Evolutionary conservation across 2,797 vertebrate species (phyloP).

Genomic region (Euthynnus affinis): DNA sequence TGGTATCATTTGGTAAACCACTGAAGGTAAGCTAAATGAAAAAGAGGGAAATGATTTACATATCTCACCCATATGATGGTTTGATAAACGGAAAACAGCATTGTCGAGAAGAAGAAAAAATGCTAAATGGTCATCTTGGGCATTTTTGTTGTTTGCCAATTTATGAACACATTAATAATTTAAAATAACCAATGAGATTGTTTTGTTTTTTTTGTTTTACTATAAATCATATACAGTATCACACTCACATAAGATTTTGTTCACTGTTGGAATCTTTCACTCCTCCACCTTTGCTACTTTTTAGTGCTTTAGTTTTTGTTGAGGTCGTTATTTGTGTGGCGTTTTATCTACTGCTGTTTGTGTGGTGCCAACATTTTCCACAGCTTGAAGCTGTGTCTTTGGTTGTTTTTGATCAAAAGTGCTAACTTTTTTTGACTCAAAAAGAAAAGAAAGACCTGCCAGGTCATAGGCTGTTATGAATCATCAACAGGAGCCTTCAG

Average conservation of each 20-base stretch:
- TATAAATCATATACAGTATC: background rate
- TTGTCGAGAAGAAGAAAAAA: background rate
- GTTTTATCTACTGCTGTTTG: background rate
- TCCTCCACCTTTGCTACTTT: slow-evolving; percentile 9
- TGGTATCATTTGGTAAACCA: slow-evolving; percentile 89
- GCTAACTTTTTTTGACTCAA: slow-evolving; percentile 29
- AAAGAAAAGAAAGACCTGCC: slow-evolving; percentile 43
- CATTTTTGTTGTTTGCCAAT: background rate
- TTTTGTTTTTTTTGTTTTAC: too few species aligned
- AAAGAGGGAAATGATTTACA: background rate
- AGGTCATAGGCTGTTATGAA: slow-evolving; percentile 30
- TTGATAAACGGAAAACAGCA: background rate
- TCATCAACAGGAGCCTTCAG: slow-evolving; percentile 42
- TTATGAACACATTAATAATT: background rate
- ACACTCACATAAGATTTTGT: too few species aligned
- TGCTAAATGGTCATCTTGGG: background rate
- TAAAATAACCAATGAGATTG: background rate
- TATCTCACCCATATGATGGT: background rate
- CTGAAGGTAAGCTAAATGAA: slow-evolving; percentile 82
- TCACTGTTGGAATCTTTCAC: background rate
- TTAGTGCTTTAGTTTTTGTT: slow-evolving; percentile 23
- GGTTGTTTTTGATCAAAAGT: slow-evolving; percentile 35
- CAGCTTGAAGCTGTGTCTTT: slow-evolving; percentile 31
- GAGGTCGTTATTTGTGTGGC: slow-evolving; percentile 6
- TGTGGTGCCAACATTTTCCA: slow-evolving; percentile 21